Evolutionary conservation across 2,888 invertebrate species (phyloP).

Genomic region (Cyrtodaria siliqua): DNA sequence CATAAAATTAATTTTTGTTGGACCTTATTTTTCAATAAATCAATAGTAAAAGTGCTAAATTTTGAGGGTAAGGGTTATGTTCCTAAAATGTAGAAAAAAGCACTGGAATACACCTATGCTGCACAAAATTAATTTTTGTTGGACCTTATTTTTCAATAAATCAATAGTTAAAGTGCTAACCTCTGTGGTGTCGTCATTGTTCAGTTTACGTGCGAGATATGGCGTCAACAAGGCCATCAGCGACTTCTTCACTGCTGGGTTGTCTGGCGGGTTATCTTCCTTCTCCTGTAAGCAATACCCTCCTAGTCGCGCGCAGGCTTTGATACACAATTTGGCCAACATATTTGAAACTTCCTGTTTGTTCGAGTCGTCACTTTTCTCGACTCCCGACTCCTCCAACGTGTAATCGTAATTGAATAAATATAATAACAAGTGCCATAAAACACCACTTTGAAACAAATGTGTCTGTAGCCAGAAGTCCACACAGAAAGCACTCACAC

Average conservation of each 20-base stretch:
- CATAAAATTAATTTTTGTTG: no score
- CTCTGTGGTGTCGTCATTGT: constrained; percentile 91
- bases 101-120: no score
- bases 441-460: constrained; percentile 90
- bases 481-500: constrained; percentile 94
- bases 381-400: constrained; percentile 95
- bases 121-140: no score
- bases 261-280: constrained; percentile 88
- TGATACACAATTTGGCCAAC: constrained; percentile 94
- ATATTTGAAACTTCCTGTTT: constrained; percentile 96
- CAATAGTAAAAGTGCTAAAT: no score
- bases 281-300: constrained; percentile 86
- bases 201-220: constrained; percentile 93
- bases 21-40: no score
- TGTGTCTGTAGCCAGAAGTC: constrained; percentile 92
- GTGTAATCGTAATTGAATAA: constrained; percentile 99
- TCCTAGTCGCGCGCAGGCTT: constrained; percentile 93
- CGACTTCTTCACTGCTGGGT: constrained; percentile 89
- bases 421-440: constrained; percentile 96
- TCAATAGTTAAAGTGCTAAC: constrained; percentile 85
- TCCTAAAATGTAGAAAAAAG: no score
- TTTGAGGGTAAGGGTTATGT: no score
- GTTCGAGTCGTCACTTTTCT: constrained; percentile 93
- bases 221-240: constrained; percentile 92
- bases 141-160: no score